Base-by-base conservation (phyloP, 1,140 invertebrate genomes). In the Drosophila equinoxialis region DNA sequence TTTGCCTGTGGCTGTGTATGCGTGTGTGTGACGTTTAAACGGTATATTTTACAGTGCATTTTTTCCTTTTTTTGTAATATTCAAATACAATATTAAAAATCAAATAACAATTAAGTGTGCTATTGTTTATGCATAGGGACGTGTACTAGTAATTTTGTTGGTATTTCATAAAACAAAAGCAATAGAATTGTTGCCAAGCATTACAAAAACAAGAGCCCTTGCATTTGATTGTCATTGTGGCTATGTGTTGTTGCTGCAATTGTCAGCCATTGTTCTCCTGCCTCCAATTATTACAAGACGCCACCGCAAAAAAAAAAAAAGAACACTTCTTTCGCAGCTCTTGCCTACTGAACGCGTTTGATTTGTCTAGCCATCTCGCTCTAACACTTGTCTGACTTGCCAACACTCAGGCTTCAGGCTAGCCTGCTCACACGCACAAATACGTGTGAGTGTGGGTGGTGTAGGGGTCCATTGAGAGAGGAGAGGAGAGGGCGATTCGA, bases 261-360 rank as follows among this genome's bases (percentile, higher is more conserved):
- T 89, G 84, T 89, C 84, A 69, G 85, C 81, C 85, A 87, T 87
- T 89, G 84, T 89, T 89, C 79, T 79, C 80, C 55, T 39, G 58
- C 60, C 42, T 64, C 68, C 77, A 87, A 74, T 79, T 80, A 83
- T 83, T 83, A 83, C 70, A 83, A 87, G 83, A 87, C 83, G 83
- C 83, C 83, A 86, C 79, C 84, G 79, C 84, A 87, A 75, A 87
- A 58, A 87, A 74, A 87, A 58, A 14, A 58, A 58, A 57, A 57
- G n/a, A 30, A 30, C 73, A 87, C 70, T 87, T 86, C 74, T 81
- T 85, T 66, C 77, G 64, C 77, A 62, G 69, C 68, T 76, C 81
- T 66, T 73, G 65, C 69, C 65, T 77, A 71, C 42, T 71, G 60
- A 37, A 45, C 30, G 37, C 30, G 11, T 13, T 54, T 42, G 41